Base-by-base conservation (phyloP, 2,797 vertebrate genomes). In the Pantherophis vulpinus region DNA sequence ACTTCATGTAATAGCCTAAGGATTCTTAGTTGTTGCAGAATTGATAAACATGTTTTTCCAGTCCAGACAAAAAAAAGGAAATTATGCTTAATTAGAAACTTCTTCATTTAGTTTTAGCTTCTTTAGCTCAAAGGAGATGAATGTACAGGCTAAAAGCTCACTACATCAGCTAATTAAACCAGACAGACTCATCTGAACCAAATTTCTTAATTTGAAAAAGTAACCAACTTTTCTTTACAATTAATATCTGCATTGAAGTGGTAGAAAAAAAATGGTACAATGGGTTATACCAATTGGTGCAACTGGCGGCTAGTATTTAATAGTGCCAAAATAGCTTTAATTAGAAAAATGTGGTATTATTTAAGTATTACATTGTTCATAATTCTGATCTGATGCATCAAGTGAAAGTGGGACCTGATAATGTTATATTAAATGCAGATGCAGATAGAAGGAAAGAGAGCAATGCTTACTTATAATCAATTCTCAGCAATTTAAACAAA, bases 401-500 rank as follows among this genome's bases (percentile, higher is more conserved):
- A 87, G 59, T 20, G 27, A 86, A 6, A 29, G 59, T 54, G 90
- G 25, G 63, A 83, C 54, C 18, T 32, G 55, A 66, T 86, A 66
- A 32, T 42, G 32, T 83, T 5, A 13, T 37, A 47, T 25, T 90
- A 60, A 93, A 86, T 5, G 27, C 12, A 93, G 91, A 87, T 5
- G 20, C 55, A 79, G 27, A 88, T 20, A 4, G 8, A 66, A 87
- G 25, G 47, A 58, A 86, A 66, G 25, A 61, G 83, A 59, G 5
- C 51, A 27, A 14, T 56, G 3, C 9, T 83, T 83, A 83, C 37
- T 25, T 42, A 87, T 0, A 25, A 91, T 32, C 89, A 90, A 83
- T 79, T 79, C 90, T 92, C 94, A 95, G 20, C 12, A 42, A 55
- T 88, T 18, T 61, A 74, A 94, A 10, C 20, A 55, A 90, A 25